A percentile compares a stretch with the other conserved stretches of the same genome.
These are phyloP conservation scores for Drosophila setifemur DNA, from an alignment of 1,140 invertebrate species.

Conservation along the genomic window DNA sequence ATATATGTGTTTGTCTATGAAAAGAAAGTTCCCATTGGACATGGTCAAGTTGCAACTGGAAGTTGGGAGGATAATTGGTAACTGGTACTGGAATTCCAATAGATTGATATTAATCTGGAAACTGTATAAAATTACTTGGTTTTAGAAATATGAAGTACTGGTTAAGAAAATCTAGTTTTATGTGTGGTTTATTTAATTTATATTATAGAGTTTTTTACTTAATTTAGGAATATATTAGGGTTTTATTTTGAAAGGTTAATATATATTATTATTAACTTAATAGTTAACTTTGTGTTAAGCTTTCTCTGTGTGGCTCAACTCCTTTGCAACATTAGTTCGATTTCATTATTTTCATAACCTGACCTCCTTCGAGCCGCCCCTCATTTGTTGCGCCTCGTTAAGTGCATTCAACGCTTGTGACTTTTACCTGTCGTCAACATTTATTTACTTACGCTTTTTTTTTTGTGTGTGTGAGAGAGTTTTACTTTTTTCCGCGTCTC, in stretches of 20 bases:
- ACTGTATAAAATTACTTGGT: too few species aligned
- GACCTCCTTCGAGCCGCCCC: background rate
- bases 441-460: conserved; percentile 27
- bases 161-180: too few species aligned
- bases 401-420: conserved; percentile 34
- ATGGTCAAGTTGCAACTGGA: background rate
- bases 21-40: conserved; percentile 17
- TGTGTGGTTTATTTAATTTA: too few species aligned
- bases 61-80: background rate
- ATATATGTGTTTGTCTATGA: conserved; percentile 7
- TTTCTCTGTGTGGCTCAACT: conserved; percentile 3
- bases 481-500: conserved; percentile 13
- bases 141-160: too few species aligned
- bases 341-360: background rate
- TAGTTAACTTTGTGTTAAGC: background rate
- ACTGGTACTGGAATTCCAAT: too few species aligned
- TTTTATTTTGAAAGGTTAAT: background rate
- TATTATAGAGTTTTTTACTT: too few species aligned
- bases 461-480: conserved; percentile 1
- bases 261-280: background rate
- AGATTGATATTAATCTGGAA: background rate
- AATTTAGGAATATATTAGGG: too few species aligned
- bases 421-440: conserved; percentile 42
- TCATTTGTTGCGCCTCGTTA: conserved; percentile 59
- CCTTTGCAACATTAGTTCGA: conserved; percentile 1